A percentile compares a stretch with the other conserved stretches of the same genome.
Conservation (phyloP, 2,113 vertebrate species). For the Indri indri region DNA sequence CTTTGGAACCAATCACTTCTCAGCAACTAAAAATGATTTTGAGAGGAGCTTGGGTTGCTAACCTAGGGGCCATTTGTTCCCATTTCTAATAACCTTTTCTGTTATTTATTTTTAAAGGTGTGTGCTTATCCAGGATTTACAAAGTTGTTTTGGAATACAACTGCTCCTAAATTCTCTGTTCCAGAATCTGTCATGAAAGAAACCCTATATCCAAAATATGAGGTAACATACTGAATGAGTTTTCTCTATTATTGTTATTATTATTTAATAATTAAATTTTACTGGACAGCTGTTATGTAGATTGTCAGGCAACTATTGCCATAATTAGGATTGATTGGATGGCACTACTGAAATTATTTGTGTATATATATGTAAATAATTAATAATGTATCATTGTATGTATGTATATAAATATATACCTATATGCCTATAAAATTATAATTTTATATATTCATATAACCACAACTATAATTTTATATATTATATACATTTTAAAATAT, state of each 20-base stretch:
- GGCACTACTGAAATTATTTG: background rate
- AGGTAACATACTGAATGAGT: constrained; percentile 79
- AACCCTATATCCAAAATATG: constrained; percentile 84
- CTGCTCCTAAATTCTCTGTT: constrained; percentile 85
- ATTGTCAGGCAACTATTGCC: background rate
- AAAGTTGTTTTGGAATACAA: constrained; percentile 85
- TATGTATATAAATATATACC: background rate
- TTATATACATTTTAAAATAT: background rate
- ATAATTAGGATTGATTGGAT: background rate
- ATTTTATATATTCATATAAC: background rate
- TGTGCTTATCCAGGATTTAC: constrained; percentile 78
- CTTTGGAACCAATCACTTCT: background rate
- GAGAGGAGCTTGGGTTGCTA: background rate
- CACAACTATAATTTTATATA: background rate
- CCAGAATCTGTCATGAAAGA: constrained; percentile 82
- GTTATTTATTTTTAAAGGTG: constrained; percentile 80
- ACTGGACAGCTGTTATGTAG: background rate
- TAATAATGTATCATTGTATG: background rate
- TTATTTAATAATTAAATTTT: constrained; percentile 22
- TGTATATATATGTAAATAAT: background rate
- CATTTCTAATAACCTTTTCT: constrained; percentile 30
- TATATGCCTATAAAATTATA: background rate
- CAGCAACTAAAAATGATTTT: background rate
- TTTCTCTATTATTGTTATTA: background rate
- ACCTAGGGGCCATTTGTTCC: background rate